phyloP scores from a whole-genome alignment of 2,113 vertebrate species.

The Toxostoma redivivum region DNA sequence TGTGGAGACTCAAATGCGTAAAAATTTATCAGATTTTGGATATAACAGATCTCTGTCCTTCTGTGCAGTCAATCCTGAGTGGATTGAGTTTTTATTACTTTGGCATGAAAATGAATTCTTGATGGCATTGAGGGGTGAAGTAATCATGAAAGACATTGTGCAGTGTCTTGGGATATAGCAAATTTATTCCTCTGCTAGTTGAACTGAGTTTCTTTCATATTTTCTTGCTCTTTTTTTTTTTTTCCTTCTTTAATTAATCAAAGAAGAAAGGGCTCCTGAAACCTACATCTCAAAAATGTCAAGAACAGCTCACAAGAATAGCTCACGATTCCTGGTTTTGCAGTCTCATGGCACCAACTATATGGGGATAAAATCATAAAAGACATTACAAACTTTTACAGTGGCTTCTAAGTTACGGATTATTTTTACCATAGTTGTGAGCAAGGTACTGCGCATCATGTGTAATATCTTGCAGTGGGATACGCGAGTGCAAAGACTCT shows the following conservation, averaged over 20 bases:
- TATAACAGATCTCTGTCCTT: background rate
- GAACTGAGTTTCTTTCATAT: background rate
- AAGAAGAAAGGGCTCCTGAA: background rate
- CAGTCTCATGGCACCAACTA: background rate
- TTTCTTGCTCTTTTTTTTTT: rapidly evolving
- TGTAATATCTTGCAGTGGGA: background rate
- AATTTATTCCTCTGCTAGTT: background rate
- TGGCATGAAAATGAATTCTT: background rate
- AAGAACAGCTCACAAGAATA: background rate
- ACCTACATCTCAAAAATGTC: background rate
- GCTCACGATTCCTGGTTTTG: background rate
- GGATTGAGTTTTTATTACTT: background rate
- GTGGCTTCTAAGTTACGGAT: background rate
- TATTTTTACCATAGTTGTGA: background rate
- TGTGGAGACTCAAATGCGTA: background rate
- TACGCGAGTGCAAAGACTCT: background rate
- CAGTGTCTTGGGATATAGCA: rapidly evolving
- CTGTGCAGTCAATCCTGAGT: background rate
- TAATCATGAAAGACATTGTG: background rate
- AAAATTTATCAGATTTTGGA: background rate
- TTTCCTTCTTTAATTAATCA: background rate
- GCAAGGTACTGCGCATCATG: rapidly evolving
- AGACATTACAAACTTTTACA: background rate
- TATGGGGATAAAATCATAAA: background rate
- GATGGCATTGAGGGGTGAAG: background rate